Evolutionary conservation across 2,113 vertebrate species (phyloP).

Genomic region (Hystrix brachyura): DNA sequence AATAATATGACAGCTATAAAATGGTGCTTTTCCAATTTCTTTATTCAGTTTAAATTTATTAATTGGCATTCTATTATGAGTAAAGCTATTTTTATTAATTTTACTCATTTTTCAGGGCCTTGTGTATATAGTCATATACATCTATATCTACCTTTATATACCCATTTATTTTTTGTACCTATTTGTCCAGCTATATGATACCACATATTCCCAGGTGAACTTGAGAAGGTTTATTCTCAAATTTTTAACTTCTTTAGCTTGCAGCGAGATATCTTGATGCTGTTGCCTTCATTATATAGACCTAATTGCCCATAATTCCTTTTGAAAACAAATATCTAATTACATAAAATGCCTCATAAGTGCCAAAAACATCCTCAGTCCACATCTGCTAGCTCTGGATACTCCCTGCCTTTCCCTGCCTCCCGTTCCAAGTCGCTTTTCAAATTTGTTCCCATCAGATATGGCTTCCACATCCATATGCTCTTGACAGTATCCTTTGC

Average conservation of each 20-base stretch:
- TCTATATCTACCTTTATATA: background rate
- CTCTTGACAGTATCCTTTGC: background rate
- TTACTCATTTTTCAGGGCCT: background rate
- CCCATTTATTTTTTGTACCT: background rate
- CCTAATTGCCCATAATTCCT: background rate
- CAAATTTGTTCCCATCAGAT: background rate
- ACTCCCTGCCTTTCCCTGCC: too few species aligned
- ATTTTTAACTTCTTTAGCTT: background rate
- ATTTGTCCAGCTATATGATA: background rate
- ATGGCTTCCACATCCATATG: background rate
- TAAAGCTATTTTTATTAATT: background rate
- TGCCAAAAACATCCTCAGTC: background rate
- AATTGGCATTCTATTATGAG: background rate
- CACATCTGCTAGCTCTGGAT: background rate
- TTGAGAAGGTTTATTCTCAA: background rate
- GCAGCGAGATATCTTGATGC: background rate
- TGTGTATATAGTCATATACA: background rate
- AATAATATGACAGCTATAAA: background rate
- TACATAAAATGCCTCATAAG: background rate
- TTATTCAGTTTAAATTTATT: background rate
- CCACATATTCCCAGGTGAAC: background rate
- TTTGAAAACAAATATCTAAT: background rate
- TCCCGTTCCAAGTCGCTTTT: too few species aligned
- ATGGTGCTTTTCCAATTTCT: background rate
- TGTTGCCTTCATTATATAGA: accelerated